A percentile compares a stretch with the other conserved stretches of the same genome.
phyloP scores from a whole-genome alignment of 2,888 invertebrate species.

The Dascillus cervinus region DNA sequence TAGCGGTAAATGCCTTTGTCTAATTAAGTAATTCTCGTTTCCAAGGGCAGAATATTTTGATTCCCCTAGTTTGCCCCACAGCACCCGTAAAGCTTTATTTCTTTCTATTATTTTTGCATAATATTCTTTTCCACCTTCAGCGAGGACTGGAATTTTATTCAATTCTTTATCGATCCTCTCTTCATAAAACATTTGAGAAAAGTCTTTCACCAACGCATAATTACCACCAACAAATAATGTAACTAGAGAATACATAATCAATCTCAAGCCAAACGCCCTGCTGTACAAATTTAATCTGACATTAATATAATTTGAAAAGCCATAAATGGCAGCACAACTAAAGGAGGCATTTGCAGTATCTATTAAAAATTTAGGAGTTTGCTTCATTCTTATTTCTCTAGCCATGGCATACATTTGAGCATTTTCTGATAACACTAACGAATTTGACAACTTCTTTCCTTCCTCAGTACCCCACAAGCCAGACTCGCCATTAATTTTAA shows the following conservation, averaged over 20 bases:
- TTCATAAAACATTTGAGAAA: slow-evolving; percentile 56
- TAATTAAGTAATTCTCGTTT: slow-evolving; percentile 58
- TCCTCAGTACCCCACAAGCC: slow-evolving; percentile 59
- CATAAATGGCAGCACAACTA: slow-evolving; percentile 47
- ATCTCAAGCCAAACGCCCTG: slow-evolving; percentile 45
- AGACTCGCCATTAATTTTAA: slow-evolving; percentile 55
- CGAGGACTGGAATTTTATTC: slow-evolving; percentile 52
- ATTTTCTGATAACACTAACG: slow-evolving; percentile 66
- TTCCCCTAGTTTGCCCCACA: slow-evolving; percentile 58
- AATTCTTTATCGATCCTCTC: slow-evolving; percentile 54
- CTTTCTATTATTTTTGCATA: slow-evolving; percentile 65
- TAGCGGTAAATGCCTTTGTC: slow-evolving; percentile 58
- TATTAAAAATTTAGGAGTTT: slow-evolving; percentile 50
- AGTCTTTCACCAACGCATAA: slow-evolving; percentile 60
- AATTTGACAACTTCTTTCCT: slow-evolving; percentile 55
- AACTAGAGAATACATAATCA: slow-evolving; percentile 48
- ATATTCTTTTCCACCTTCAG: slow-evolving; percentile 67
- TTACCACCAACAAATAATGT: slow-evolving; percentile 50
- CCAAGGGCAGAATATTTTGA: slow-evolving; percentile 57
- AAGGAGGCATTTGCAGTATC: slow-evolving; percentile 49
- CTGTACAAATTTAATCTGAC: slow-evolving; percentile 47
- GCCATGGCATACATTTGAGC: slow-evolving; percentile 77
- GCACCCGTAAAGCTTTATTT: slow-evolving; percentile 62
- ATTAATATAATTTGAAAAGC: slow-evolving; percentile 48
- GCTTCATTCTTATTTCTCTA: slow-evolving; percentile 58